Percentiles rank a stretch among this genome's conserved stretches.
Conservation (phyloP, 2,113 vertebrate genomes). For the Hypocryptadius cinnamomeus region DNA sequence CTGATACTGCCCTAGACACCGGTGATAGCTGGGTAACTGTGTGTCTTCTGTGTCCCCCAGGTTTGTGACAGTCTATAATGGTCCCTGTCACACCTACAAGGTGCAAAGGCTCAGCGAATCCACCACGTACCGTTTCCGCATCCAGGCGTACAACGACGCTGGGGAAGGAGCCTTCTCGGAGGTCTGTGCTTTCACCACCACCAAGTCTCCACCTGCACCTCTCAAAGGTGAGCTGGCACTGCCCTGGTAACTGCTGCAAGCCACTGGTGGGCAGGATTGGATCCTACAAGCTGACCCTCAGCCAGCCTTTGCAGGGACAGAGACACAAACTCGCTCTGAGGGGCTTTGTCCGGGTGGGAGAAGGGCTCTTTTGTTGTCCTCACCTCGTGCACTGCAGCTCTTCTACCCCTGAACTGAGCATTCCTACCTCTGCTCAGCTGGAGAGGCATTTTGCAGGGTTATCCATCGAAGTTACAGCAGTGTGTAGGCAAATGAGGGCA, state of each 20-base stretch:
- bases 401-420: neutral
- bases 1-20: rapidly evolving
- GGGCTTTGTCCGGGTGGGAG: too few relatives aligned
- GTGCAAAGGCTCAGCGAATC: conserved; percentile 75
- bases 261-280: rapidly evolving
- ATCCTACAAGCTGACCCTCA: neutral
- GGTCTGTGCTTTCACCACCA: conserved; percentile 75
- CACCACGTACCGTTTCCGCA: conserved; percentile 75
- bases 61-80: conserved; percentile 75
- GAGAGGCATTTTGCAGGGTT: neutral
- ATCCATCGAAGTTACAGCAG: neutral
- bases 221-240: conserved; percentile 71
- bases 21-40: neutral
- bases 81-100: conserved; percentile 76
- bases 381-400: neutral
- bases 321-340: neutral
- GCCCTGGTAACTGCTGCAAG: neutral
- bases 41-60: neutral
- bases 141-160: conserved; percentile 75
- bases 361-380: neutral
- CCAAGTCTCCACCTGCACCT: conserved; percentile 71
- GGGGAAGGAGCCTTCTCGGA: conserved; percentile 73
- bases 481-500: neutral
- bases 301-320: neutral
- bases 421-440: neutral